Conservation (phyloP, 35 echinoderm and acorn worm genomes). For the Apostichopus parvimensis region DNA sequence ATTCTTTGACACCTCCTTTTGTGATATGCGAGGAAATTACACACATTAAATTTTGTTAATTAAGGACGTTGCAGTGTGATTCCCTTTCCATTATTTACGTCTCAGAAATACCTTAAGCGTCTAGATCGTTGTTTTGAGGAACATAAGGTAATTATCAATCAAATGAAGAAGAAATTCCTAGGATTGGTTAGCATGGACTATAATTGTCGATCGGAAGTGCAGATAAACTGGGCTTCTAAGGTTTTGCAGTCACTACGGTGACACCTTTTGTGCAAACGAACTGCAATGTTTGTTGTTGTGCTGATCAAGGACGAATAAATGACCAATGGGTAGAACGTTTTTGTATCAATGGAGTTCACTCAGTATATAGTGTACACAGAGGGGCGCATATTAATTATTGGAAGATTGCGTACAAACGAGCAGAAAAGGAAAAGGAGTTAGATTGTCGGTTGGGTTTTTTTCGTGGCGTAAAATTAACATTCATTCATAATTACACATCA, state of each 20-base stretch:
- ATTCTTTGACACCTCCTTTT: background rate
- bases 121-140: background rate
- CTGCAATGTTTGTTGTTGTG: background rate
- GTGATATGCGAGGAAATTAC: background rate
- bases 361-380: no score
- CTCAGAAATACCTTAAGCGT: background rate
- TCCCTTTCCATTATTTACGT: background rate
- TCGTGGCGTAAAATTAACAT: background rate
- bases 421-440: background rate
- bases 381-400: no score
- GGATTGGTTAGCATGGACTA: background rate
- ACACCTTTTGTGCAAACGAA: background rate
- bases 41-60: slow-evolving; percentile 6
- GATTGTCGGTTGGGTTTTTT: background rate
- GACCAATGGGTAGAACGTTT: background rate
- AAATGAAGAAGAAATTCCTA: background rate
- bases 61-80: background rate
- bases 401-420: no score
- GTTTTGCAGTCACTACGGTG: background rate
- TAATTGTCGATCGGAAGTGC: background rate
- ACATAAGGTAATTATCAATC: background rate
- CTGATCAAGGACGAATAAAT: background rate
- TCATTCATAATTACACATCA: no score
- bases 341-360: no score
- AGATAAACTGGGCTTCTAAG: background rate